phyloP scores from a whole-genome alignment of 2,888 invertebrate species.

The Nasonia oneida region DNA sequence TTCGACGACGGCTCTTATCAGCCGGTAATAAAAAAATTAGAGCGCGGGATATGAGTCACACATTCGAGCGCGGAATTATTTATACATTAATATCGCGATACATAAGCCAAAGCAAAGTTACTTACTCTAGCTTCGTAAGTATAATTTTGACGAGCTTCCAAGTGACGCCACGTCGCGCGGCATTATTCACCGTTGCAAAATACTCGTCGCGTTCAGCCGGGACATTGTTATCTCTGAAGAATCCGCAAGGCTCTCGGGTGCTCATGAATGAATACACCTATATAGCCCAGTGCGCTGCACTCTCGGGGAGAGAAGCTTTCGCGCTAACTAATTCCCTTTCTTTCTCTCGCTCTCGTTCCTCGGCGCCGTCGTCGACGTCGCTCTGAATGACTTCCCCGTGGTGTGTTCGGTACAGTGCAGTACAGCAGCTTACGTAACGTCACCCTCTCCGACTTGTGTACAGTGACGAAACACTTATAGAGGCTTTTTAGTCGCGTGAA shows the following conservation, averaged over 20 bases:
- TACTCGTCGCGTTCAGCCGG: background rate
- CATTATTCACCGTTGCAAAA: background rate
- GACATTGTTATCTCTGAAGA: slow-evolving; percentile 47
- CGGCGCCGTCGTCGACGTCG: background rate
- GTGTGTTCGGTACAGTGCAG: background rate
- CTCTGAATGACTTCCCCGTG: slow-evolving; percentile 29
- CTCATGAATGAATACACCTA: slow-evolving; percentile 37
- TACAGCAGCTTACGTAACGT: slow-evolving; percentile 13
- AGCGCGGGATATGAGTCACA: background rate
- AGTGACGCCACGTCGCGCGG: background rate
- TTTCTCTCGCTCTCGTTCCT: background rate
- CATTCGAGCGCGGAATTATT: background rate
- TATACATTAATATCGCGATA: background rate
- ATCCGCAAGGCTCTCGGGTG: background rate
- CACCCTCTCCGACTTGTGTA: background rate
- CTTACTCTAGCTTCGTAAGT: background rate
- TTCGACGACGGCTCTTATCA: background rate
- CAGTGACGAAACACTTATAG: slow-evolving; percentile 32
- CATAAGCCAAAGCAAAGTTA: background rate
- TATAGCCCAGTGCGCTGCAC: background rate
- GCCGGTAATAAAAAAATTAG: background rate
- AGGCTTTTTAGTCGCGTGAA: slow-evolving; percentile 37
- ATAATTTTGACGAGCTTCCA: background rate
- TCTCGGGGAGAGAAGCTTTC: slow-evolving; percentile 8
- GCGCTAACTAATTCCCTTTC: slow-evolving; percentile 46